Evolutionary conservation across 2,888 invertebrate genomes (phyloP).

Genomic region (Scelioninae gen. 1): DNA sequence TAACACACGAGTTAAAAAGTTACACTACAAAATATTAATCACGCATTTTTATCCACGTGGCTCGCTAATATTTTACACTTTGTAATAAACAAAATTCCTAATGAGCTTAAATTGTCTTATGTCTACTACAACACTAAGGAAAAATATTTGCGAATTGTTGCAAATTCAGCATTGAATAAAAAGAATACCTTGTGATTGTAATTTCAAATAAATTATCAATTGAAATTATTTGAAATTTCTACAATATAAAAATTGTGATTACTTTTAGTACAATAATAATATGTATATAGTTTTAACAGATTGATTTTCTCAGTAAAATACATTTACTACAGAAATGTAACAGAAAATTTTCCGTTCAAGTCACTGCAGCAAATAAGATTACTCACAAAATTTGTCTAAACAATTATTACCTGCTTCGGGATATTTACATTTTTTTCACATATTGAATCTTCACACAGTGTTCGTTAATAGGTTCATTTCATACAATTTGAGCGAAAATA

Average conservation of each 20-base stretch:
- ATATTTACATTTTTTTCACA: slow-evolving; percentile 8
- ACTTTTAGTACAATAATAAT: too few species aligned
- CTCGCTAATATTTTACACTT: not conserved
- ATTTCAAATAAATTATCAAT: too few species aligned
- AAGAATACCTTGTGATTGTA: too few species aligned
- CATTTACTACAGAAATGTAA: slow-evolving; percentile 22
- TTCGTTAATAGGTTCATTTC: too few species aligned
- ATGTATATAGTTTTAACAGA: not conserved
- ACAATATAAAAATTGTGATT: too few species aligned
- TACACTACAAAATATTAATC: slow-evolving; percentile 23
- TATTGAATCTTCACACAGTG: too few species aligned
- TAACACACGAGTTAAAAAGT: not conserved
- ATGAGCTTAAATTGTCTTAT: slow-evolving; percentile 19
- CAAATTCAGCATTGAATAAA: too few species aligned
- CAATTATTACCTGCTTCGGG: slow-evolving; percentile 16
- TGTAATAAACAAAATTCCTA: slow-evolving; percentile 11
- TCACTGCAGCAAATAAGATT: slow-evolving; percentile 20
- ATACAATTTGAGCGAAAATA: slow-evolving; percentile 9
- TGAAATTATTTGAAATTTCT: too few species aligned
- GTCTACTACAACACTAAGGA: too few species aligned
- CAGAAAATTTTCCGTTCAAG: slow-evolving; percentile 22
- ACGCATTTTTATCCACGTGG: not conserved
- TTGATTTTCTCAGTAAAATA: not conserved
- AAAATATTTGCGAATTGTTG: too few species aligned
- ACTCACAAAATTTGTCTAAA: slow-evolving; percentile 31